phyloP scores from a whole-genome alignment of 2,113 vertebrate species.

The Cranoglanis bouderius region DNA sequence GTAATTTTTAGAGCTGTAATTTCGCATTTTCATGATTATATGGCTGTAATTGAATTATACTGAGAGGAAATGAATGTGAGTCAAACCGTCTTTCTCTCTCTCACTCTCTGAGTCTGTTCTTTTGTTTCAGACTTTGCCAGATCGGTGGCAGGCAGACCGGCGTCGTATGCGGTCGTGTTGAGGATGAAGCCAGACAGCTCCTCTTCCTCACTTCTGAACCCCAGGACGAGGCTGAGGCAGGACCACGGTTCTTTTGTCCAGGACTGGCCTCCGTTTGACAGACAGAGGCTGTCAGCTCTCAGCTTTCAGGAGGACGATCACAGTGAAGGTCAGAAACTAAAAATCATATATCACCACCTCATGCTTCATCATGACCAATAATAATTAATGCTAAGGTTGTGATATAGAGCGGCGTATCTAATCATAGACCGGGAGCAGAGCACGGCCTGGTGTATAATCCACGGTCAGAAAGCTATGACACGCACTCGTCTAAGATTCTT shows the following conservation, averaged over 20 bases:
- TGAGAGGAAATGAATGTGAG: background rate
- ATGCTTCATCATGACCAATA: background rate
- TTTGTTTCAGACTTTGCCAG: conserved; percentile 74
- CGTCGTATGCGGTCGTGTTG: conserved; percentile 84
- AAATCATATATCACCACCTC: background rate
- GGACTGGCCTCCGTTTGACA: conserved; percentile 77
- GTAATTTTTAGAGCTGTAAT: conserved; percentile 14
- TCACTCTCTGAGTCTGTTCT: background rate
- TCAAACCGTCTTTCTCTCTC: background rate
- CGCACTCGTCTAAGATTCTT: background rate
- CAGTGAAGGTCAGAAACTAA: conserved; percentile 80
- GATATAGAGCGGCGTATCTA: background rate
- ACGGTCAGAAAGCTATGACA: background rate
- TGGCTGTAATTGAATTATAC: background rate
- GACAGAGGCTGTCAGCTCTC: conserved; percentile 75
- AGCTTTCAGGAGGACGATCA: conserved; percentile 83
- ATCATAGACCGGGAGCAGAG: background rate
- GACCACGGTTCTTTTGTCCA: conserved; percentile 69
- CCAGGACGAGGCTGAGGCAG: conserved; percentile 76
- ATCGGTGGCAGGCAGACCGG: conserved; percentile 78
- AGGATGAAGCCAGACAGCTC: conserved; percentile 85
- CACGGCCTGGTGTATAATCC: background rate
- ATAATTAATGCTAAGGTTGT: background rate
- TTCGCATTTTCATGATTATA: background rate
- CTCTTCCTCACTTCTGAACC: conserved; percentile 71